phyloP scores from a whole-genome alignment of 2,888 invertebrate genomes.

The Eilema griseolum region DNA sequence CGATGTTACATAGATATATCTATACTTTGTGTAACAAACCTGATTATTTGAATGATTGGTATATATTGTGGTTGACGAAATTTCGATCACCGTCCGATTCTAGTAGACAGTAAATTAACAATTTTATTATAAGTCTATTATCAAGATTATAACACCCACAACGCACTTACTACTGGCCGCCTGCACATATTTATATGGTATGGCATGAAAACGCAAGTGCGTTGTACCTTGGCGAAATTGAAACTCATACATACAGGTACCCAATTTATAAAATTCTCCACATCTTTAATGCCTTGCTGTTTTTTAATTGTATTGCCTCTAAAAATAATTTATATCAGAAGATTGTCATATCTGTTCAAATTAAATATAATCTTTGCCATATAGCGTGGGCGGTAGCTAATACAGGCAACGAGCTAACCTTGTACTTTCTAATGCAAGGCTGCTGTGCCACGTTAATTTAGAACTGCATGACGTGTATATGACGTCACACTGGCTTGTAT shows the following conservation, averaged over 20 bases:
- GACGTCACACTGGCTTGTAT: conserved; percentile 33
- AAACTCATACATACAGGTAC: no score
- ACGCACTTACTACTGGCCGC: no score
- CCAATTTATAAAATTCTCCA: no score
- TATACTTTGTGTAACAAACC: no score
- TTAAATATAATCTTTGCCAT: conserved; percentile 25
- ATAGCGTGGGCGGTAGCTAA: conserved; percentile 37
- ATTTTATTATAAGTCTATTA: neutral
- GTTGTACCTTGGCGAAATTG: no score
- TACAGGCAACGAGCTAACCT: conserved; percentile 48
- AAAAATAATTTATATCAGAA: neutral
- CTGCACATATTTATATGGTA: no score
- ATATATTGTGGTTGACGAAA: neutral
- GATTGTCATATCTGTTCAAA: conserved; percentile 22
- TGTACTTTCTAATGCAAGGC: conserved; percentile 56
- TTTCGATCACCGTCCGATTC: neutral
- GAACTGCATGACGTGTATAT: conserved; percentile 37
- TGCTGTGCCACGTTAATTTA: conserved; percentile 32
- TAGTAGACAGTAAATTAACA: neutral
- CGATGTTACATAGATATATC: no score
- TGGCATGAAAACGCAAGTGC: no score
- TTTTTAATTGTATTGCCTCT: no score
- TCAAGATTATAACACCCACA: no score
- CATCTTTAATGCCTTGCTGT: neutral
- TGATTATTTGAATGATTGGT: no score